Percentiles rank a stretch among this genome's conserved stretches.
phyloP scores from a whole-genome alignment of 2,888 invertebrate species.

The Xestoiulus laeticollis region DNA sequence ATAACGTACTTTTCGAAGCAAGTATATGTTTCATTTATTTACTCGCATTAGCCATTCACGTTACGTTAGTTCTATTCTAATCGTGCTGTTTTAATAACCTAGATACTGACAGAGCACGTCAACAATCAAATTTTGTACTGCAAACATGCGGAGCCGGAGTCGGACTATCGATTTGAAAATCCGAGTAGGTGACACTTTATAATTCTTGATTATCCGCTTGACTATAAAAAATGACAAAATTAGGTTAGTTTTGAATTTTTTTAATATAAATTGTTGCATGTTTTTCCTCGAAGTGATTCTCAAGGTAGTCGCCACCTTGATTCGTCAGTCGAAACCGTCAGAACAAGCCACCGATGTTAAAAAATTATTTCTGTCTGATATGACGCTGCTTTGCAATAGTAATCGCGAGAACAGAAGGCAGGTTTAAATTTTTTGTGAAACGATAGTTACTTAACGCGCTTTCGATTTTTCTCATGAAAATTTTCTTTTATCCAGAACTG shows the following conservation, averaged over 20 bases:
- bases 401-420: constrained; percentile 92
- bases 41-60: not conserved
- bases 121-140: constrained; percentile 93
- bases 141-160: constrained; percentile 94
- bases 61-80: not conserved
- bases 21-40: constrained; percentile 47
- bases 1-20: constrained; percentile 97
- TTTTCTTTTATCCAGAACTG: constrained; percentile 71
- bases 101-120: constrained; percentile 96
- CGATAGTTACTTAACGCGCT: not conserved
- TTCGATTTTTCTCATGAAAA: constrained; percentile 46
- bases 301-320: constrained; percentile 96
- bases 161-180: constrained; percentile 93
- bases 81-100: constrained; percentile 57
- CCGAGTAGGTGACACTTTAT: constrained; percentile 77
- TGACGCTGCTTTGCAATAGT: constrained; percentile 97
- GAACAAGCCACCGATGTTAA: constrained; percentile 92
- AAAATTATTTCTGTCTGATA: constrained; percentile 95
- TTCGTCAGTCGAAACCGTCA: constrained; percentile 94
- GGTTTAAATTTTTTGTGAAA: not conserved
- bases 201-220: constrained; percentile 36
- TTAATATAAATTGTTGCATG: not conserved
- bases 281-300: constrained; percentile 80
- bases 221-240: not conserved
- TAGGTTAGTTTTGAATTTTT: not conserved